Conservation (phyloP, 2,888 invertebrate genomes). For the Hedychridium roseum region DNA sequence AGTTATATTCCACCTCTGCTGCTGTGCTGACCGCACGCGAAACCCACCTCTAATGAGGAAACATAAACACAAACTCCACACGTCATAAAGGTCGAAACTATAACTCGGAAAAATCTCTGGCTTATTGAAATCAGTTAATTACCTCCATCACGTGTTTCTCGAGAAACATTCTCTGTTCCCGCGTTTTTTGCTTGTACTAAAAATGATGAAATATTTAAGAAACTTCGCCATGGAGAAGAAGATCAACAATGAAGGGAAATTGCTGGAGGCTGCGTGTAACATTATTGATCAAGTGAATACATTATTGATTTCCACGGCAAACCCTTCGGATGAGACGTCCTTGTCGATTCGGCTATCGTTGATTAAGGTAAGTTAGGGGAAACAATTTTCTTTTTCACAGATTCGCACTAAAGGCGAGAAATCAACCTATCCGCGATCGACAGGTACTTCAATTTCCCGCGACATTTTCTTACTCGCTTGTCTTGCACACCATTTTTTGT, state of each 20-base stretch:
- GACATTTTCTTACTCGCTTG: no score
- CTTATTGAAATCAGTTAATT: no score
- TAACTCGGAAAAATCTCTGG: no score
- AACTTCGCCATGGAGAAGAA: conserved; percentile 51
- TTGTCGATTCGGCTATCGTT: conserved; percentile 72
- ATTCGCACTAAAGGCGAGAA: no score
- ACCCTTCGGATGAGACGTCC: conserved; percentile 72
- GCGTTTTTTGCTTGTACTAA: conserved; percentile 1
- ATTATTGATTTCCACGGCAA: conserved; percentile 70
- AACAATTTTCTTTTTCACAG: no score
- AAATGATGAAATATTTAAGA: conserved; percentile 28
- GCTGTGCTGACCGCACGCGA: conserved; percentile 45
- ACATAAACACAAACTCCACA: conserved; percentile 3
- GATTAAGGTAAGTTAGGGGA: conserved; percentile 69
- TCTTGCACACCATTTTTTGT: no score
- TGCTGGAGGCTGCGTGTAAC: conserved; percentile 53
- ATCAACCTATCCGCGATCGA: no score
- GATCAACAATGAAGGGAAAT: conserved; percentile 33
- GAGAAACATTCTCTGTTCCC: conserved; percentile 7
- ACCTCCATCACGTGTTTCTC: no score
- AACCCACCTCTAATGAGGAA: conserved; percentile 41
- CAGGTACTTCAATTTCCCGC: no score
- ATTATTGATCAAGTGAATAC: conserved; percentile 63
- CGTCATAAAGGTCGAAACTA: neutral
- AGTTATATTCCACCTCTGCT: conserved; percentile 54